Conservation (phyloP, 30 jellyfish, hydroid and myxozoan species). For the Aurelia sp. region DNA sequence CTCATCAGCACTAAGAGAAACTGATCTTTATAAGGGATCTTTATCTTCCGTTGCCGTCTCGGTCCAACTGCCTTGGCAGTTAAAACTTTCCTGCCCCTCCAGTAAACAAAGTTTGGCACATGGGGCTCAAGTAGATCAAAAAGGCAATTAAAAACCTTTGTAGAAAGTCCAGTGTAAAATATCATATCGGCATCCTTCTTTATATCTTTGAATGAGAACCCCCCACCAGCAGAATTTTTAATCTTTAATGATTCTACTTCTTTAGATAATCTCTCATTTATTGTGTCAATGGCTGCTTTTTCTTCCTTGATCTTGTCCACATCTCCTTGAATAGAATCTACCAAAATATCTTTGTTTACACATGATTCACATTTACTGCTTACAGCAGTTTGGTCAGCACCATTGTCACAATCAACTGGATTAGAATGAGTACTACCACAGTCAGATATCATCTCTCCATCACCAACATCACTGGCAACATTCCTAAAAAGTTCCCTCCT, state of each 20-base stretch:
- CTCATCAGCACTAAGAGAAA: slow-evolving; percentile 1
- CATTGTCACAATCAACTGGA: neutral
- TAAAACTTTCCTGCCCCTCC: too few relatives aligned
- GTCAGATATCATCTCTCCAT: neutral
- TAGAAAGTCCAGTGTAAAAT: neutral
- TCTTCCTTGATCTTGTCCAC: neutral
- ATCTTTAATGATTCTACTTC: neutral
- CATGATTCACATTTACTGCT: too few relatives aligned
- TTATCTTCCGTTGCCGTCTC: slow-evolving; percentile 4
- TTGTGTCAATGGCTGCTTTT: neutral
- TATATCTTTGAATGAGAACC: neutral
- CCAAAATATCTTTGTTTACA: too few relatives aligned
- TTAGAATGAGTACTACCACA: neutral
- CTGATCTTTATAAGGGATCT: neutral
- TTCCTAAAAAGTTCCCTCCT: neutral
- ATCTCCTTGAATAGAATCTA: neutral
- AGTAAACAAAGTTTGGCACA: too few relatives aligned
- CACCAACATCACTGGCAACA: neutral
- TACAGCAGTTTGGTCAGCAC: neutral
- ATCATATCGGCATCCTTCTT: neutral
- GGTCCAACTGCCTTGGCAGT: too few relatives aligned
- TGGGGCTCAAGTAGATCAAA: neutral
- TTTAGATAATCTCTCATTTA: neutral
- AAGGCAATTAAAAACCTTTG: too few relatives aligned
- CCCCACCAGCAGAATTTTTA: neutral